Base-by-base conservation (phyloP, 1,140 invertebrate species). In the Drepana arcuata region DNA sequence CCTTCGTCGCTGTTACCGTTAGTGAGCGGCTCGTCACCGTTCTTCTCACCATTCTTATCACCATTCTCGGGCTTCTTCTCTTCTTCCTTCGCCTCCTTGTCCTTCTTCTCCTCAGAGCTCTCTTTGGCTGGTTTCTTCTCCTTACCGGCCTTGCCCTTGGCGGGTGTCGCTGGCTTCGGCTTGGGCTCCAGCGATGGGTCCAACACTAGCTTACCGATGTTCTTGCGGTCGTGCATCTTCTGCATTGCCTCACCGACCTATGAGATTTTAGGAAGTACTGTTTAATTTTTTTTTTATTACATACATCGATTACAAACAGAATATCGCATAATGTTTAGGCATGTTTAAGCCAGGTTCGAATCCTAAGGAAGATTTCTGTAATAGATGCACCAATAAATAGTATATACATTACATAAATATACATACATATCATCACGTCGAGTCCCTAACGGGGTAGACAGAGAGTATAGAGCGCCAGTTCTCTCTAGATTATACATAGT, bases 151-250 rank as follows among this genome's bases (percentile, higher is more conserved):
- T 91, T 91, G 33, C 86, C 87, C 64, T 92, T 92, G 25, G 90
- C 89, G 2, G 91, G 90, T 2, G 91, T 92, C 0, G 89, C 88
- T 28, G 91, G 90, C 73, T 92, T 92, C 12, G 90, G 90, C 63
- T 92, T 92, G 0, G 91, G 90, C 59, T 92, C 91, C 58, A 92
- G 57, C 16, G 87, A 88, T 12, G 93, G 92, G 71, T 95, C 93
- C 32, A 96, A 72, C 13, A 95, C 86, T 9, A 96, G 88, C 83
- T 95, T 96, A 7, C 94, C 95, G 63, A 96, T 89, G 74, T 96
- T 96, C 74, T 94, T 95, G 55, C 93, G 88, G 57, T 96, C 93
- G 71, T 95, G 93, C 88, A 96, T 92, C 71, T 93, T 94, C 77
- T 94, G 93, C 93, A 96, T 95, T 0, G 93, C 95, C 54, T 95